Conservation (phyloP, 2,113 vertebrate species). For the Ursus arctos region DNA sequence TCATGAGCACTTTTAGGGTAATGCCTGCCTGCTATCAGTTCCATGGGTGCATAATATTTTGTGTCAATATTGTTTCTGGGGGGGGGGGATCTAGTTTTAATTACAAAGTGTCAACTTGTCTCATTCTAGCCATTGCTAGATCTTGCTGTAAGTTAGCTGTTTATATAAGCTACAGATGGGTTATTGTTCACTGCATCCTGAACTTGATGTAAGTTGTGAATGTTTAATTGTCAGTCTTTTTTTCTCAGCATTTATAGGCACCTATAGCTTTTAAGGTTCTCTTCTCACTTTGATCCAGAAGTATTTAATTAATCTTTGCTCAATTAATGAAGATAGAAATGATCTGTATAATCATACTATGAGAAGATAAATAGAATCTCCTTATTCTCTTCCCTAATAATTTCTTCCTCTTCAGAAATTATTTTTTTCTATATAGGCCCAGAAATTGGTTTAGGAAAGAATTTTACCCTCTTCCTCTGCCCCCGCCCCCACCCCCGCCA, state of each 20-base stretch:
- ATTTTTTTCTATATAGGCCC: neutral
- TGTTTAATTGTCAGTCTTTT: neutral
- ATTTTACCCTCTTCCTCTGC: neutral
- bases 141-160: neutral
- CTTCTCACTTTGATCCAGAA: neutral
- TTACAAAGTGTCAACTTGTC: neutral
- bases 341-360: neutral
- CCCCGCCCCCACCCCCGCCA: neutral
- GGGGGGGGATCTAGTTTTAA: neutral
- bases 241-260: neutral
- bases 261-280: neutral
- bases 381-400: neutral
- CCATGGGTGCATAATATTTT: neutral
- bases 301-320: neutral
- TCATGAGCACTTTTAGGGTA: neutral
- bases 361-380: neutral
- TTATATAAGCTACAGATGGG: neutral
- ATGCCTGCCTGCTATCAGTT: neutral
- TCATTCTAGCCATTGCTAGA: neutral
- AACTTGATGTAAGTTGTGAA: neutral
- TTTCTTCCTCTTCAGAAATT: too few relatives aligned
- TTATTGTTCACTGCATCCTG: neutral
- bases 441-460: neutral
- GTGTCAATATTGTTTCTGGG: neutral
- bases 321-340: neutral